phyloP scores from a whole-genome alignment of 2,797 vertebrate genomes.

The Chelon labrosus region DNA sequence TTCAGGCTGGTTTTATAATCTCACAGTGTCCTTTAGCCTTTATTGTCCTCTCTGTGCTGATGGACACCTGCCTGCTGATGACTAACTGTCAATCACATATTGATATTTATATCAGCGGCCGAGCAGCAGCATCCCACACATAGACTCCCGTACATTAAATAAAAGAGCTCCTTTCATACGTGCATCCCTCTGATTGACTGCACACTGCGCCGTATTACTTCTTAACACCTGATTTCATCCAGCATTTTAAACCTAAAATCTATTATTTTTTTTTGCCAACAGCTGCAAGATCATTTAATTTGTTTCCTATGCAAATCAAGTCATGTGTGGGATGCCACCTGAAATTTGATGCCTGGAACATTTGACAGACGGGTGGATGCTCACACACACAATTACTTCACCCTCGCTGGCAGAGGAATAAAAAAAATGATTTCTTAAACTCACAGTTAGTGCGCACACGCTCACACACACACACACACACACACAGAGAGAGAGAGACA shows the following conservation, averaged over 20 bases:
- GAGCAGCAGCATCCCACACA: slow-evolving; percentile 36
- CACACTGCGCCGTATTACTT: slow-evolving; percentile 38
- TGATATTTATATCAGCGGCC: slow-evolving; percentile 39
- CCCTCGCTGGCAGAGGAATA: slow-evolving; percentile 49
- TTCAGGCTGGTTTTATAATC: too few species aligned
- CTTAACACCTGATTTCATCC: slow-evolving; percentile 54
- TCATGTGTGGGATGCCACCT: slow-evolving; percentile 68
- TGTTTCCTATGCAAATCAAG: slow-evolving; percentile 77
- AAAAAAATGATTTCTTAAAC: slow-evolving; percentile 51
- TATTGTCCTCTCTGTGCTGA: slow-evolving; percentile 41
- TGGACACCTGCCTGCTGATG: slow-evolving; percentile 56
- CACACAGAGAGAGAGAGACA: slow-evolving; percentile 45
- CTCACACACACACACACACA: slow-evolving; percentile 42
- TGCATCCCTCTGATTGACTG: slow-evolving; percentile 58
- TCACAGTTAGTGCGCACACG: slow-evolving; percentile 24
- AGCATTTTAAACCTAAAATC: slow-evolving; percentile 41
- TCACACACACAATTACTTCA: slow-evolving; percentile 62
- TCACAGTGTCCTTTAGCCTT: slow-evolving; percentile 5
- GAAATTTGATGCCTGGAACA: slow-evolving; percentile 58
- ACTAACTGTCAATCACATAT: slow-evolving; percentile 48
- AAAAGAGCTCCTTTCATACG: slow-evolving; percentile 34
- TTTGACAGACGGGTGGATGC: slow-evolving; percentile 73
- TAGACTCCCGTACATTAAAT: slow-evolving; percentile 24
- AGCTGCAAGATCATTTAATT: slow-evolving; percentile 71
- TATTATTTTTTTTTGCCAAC: slow-evolving; percentile 59